phyloP scores from a whole-genome alignment of 2,113 vertebrate species.

The Scalopus aquaticus region DNA sequence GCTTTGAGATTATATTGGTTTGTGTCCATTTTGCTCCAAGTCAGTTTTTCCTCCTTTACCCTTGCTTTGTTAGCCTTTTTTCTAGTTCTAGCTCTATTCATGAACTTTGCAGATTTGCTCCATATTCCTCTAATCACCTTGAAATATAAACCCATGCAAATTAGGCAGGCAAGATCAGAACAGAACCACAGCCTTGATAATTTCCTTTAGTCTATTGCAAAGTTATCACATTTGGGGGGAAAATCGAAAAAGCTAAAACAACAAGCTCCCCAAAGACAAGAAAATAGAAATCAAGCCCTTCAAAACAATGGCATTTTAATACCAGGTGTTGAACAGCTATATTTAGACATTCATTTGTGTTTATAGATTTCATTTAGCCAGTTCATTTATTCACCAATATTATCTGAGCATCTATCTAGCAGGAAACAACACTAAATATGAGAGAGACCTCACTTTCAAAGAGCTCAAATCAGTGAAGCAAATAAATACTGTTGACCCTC shows the following conservation, averaged over 20 bases:
- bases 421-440: constrained; percentile 22
- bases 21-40: constrained; percentile 35
- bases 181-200: neutral
- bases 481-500: neutral
- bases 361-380: constrained; percentile 39
- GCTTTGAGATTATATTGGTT: constrained; percentile 29
- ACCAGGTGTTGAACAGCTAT: neutral
- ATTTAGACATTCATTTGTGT: constrained; percentile 37
- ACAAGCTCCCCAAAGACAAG: neutral
- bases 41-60: neutral
- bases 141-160: constrained; percentile 12
- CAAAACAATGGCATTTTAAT: constrained; percentile 45
- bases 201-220: neutral
- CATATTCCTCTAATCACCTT: neutral
- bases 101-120: neutral
- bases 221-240: constrained; percentile 17
- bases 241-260: constrained; percentile 4
- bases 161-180: constrained; percentile 16
- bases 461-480: constrained; percentile 18
- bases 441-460: constrained; percentile 22
- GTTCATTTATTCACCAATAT: constrained; percentile 37
- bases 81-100: neutral
- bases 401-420: constrained; percentile 43
- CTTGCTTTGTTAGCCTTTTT: constrained; percentile 44
- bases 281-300: constrained; percentile 43